Conservation (phyloP, 2,797 vertebrate species). For the Argentina silus region DNA sequence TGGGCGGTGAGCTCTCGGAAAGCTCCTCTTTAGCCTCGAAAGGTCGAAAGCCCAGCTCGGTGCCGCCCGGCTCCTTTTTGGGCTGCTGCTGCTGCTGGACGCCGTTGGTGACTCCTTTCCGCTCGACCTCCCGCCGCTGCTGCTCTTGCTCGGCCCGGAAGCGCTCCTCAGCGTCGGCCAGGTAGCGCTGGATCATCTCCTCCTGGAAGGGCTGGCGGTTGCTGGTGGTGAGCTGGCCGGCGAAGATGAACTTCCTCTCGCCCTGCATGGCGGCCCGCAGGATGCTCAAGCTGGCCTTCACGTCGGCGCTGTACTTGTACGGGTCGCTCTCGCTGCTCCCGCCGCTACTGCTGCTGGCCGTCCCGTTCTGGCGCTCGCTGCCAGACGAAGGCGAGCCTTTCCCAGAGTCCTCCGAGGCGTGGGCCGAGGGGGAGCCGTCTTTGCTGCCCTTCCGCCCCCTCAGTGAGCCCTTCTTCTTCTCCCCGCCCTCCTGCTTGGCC, state of each 20-base stretch:
- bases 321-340: slow-evolving; percentile 77
- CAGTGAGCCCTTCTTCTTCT: slow-evolving; percentile 91
- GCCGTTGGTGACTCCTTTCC: slow-evolving; percentile 72
- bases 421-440: slow-evolving; percentile 77
- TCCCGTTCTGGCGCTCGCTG: slow-evolving; percentile 69
- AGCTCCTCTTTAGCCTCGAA: slow-evolving; percentile 79
- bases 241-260: slow-evolving; percentile 89
- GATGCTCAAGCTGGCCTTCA: slow-evolving; percentile 89
- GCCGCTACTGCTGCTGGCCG: slow-evolving; percentile 66
- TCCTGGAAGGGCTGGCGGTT: slow-evolving; percentile 94
- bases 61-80: slow-evolving; percentile 62
- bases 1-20: slow-evolving; percentile 44
- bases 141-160: slow-evolving; percentile 88
- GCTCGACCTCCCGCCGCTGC: slow-evolving; percentile 84
- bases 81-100: slow-evolving; percentile 36
- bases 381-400: slow-evolving; percentile 70
- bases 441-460: slow-evolving; percentile 87
- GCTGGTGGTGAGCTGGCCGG: slow-evolving; percentile 89
- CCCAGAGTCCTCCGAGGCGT: slow-evolving; percentile 79
- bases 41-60: slow-evolving; percentile 58
- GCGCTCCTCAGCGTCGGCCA: slow-evolving; percentile 89
- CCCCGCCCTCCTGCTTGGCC: slow-evolving; percentile 76
- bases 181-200: slow-evolving; percentile 97
- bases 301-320: slow-evolving; percentile 88
- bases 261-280: slow-evolving; percentile 92